Evolutionary conservation across 2,797 vertebrate species (phyloP), one percentile per base, ranked within the genome.

Genomic region (Poeciliopsis turneri): DNA sequence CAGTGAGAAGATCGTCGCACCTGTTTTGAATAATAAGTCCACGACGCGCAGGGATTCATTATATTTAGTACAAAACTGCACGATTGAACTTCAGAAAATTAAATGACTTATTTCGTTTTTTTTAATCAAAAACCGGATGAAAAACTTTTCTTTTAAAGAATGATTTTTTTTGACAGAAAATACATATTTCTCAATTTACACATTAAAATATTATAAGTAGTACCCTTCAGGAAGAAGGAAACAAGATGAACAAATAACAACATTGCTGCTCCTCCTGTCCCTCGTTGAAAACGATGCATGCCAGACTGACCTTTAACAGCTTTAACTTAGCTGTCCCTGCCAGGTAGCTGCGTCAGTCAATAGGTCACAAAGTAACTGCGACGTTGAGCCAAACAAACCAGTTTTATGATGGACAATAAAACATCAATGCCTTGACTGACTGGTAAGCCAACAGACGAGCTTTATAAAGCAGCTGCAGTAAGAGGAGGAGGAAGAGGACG

Each of bases 381-480:
- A 84, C 84, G 66, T 25, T 46, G 88, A 91, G 79, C 86, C 87
- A 91, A 92, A 93, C 90, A 91, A 84, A 89, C 72, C 86, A 49
- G 77, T 2, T 94, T 94, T 93, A 94, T 92, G 92, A 92, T 88
- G 87, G 86, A 87, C 89, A 87, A 89, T 92, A 93, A 92, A 92
- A 86, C 77, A 87, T 2, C 59, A 68, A 80, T 80, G 80, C 82
- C 91, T 86, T 88, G 86, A 89, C 85, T 85, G 88, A 89, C 30
- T 89, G 92, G 90, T 89, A 88, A 76, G 72, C 77, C 89, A 78
- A 86, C 92, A 93, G 90, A 93, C 90, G 85, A 87, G 72, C 78
- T 72, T 80, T 86, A 81, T 90, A 90, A 90, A 89, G 84, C 78
- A 77, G 79, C 86, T 84, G 51, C 78, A 84, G 72, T 25, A 78